Conservation (phyloP, 2,113 vertebrate species). For the Numenius arquata region DNA sequence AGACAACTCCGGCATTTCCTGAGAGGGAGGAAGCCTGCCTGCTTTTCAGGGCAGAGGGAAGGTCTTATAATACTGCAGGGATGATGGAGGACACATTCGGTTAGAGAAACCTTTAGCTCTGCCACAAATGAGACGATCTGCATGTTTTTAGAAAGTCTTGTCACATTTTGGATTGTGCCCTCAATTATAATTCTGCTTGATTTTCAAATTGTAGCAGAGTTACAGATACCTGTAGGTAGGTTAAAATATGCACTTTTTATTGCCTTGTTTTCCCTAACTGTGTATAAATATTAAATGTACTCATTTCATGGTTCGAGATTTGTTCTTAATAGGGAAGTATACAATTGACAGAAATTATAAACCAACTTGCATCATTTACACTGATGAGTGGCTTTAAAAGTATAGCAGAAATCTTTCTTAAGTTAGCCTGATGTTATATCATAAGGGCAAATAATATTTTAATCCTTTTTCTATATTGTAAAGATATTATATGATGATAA, state of each 20-base stretch:
- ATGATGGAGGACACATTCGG: background rate
- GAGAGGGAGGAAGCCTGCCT: background rate
- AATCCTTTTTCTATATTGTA: background rate
- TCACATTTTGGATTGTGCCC: background rate
- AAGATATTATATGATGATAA: background rate
- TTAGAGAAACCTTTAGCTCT: background rate
- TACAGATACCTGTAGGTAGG: background rate
- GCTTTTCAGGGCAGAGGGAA: background rate
- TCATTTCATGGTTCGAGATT: background rate
- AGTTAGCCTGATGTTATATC: background rate
- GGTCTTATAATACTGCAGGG: background rate
- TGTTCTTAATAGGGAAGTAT: background rate
- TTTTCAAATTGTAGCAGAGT: background rate
- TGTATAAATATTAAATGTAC: background rate
- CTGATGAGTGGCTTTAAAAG: background rate
- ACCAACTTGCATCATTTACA: background rate
- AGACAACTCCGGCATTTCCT: slow-evolving; percentile 28
- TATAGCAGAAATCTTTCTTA: background rate
- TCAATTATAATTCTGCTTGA: background rate
- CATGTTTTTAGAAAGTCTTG: background rate
- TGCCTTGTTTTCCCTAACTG: background rate
- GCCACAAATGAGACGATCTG: background rate
- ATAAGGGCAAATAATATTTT: background rate
- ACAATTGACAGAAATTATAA: background rate
- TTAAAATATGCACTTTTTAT: background rate